These are phyloP conservation scores for human DNA, from an alignment of 2,113 vertebrate species.

Conservation along the genomic window GRCh38 chr15:22486501-22487000, in stretches of 20 bases:
- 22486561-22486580: neutral
- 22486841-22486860: neutral
- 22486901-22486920: neutral
- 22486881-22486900: neutral
- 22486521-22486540: no score
- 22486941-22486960: no score
- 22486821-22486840: conserved; percentile 31
- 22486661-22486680: neutral
- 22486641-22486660: neutral
- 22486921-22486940: no score
- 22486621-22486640: neutral
- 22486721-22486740: no score
- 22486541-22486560: conserved; percentile 43
- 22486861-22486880: neutral
- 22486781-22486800: no score
- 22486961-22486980: no score
- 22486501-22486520: no score
- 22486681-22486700: neutral
- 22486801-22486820: neutral
- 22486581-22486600: neutral
- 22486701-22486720: neutral
- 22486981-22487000: no score
- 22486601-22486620: neutral
- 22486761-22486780: no score
- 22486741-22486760: no score